Evolutionary conservation across 2,888 invertebrate genomes (phyloP), one percentile per base, ranked within the genome.

Genomic region (Biston stratarius): DNA sequence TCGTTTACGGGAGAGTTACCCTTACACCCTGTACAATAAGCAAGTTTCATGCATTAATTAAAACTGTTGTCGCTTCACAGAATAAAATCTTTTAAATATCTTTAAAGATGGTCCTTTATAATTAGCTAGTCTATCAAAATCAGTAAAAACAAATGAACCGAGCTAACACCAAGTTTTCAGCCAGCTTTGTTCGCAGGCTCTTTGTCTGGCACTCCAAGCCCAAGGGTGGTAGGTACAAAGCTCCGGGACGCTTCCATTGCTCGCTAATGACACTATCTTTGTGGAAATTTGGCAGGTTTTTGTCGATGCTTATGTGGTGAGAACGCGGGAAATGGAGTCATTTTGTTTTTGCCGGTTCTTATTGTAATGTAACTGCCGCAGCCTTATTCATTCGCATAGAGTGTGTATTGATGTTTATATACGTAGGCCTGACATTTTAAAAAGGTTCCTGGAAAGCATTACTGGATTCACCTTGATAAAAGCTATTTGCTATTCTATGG

Each of bases 201-300:
- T 66, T 74, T 75, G 75, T 74, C 66, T 67, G 55, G 24, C 45
- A 14, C 61, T 58, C 62, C 64, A 55, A 45, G 0, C 38, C 14
- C 15, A 8, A 36, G 49, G 56, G 45, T 58, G 58, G 70, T 66
- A 66, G 58, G 70, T 66, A 67, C 67, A 62, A 62, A 66, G 61
- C 67, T 63, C 61, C 65, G 76, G 48, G 48, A 48, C 48, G 77
- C 74, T 73, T 70, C 74, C 77, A 81, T 83, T 73, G 78, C 74
- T 76, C 77, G 79, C 77, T 83, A 85, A 86, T 83, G 83, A 79
- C 82, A 85, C 82, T 82, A 83, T 81, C 77, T 77, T 76, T 77
- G 77, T 74, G 79, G 63, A 61, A 81, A 81, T 82, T 83, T 83
- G 74, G 74, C 74, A 70, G 75, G 73, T 73, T 73, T 73, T 72